A percentile compares a stretch with the other conserved stretches of the same genome.
These are phyloP conservation scores for Cotesia typhae DNA, from an alignment of 1,140 invertebrate genomes.

Conservation along the genomic window DNA sequence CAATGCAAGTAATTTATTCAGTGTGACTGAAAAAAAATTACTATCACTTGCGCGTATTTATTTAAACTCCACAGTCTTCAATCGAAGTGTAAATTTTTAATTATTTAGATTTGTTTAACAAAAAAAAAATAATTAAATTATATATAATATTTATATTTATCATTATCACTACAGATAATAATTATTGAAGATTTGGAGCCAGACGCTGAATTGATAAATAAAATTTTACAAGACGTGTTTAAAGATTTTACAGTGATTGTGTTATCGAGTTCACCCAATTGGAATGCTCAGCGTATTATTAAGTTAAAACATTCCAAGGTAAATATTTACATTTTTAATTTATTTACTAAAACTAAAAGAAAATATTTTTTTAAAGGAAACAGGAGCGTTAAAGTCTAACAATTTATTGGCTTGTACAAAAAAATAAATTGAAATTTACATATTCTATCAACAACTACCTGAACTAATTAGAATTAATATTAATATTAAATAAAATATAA, in stretches of 20 bases:
- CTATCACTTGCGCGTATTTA: conserved; percentile 44
- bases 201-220: conserved; percentile 38
- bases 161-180: conserved; percentile 38
- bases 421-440: too few species aligned
- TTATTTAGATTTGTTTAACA: background rate
- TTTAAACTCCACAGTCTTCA: conserved; percentile 34
- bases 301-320: conserved; percentile 40
- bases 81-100: conserved; percentile 38
- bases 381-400: too few species aligned
- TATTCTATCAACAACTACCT: too few species aligned
- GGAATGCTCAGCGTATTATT: conserved; percentile 39
- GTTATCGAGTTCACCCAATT: conserved; percentile 40
- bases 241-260: conserved; percentile 44
- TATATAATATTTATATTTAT: conserved; percentile 6
- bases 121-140: conserved; percentile 1
- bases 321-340: background rate
- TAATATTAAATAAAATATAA: too few species aligned
- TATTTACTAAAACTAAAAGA: conserved; percentile 4
- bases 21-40: conserved; percentile 39
- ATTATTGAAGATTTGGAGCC: conserved; percentile 39
- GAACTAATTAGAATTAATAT: too few species aligned
- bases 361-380: too few species aligned
- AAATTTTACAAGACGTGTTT: conserved; percentile 40
- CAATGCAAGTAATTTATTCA: conserved; percentile 41
- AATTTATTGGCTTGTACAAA: too few species aligned